These are phyloP conservation scores for Propithecus coquereli DNA, from an alignment of 2,113 vertebrate genomes.

Conservation along the genomic window DNA sequence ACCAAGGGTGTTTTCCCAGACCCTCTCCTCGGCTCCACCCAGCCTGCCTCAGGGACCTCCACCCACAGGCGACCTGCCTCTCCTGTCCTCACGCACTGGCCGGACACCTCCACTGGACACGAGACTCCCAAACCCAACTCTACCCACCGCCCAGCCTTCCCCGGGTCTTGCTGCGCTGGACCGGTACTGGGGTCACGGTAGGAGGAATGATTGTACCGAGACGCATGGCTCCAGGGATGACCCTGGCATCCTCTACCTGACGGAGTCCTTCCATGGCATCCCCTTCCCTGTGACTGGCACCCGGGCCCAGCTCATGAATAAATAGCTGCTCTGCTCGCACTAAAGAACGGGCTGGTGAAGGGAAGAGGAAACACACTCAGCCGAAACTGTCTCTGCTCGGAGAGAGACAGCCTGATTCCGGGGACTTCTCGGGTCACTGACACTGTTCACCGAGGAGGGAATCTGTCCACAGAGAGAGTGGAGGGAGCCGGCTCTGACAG, in stretches of 20 bases:
- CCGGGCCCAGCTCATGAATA: background rate
- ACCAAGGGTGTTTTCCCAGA: background rate
- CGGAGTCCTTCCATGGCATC: background rate
- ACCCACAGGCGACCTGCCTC: background rate
- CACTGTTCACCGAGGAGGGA: slow-evolving; percentile 61
- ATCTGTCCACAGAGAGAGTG: slow-evolving; percentile 64
- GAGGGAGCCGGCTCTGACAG: slow-evolving; percentile 72
- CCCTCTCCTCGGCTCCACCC: background rate
- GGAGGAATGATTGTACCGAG: background rate
- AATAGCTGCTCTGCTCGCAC: background rate
- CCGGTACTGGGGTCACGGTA: background rate
- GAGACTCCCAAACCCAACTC: background rate
- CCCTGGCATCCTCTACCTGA: background rate
- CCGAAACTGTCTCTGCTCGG: slow-evolving; percentile 1
- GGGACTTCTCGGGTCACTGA: slow-evolving; percentile 63
- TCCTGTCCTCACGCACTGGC: background rate
- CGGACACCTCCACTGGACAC: too few relatives aligned
- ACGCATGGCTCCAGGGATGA: rapidly evolving
- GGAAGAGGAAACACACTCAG: background rate
- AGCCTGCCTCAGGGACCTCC: background rate
- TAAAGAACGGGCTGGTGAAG: background rate
- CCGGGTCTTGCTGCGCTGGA: background rate
- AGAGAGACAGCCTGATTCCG: slow-evolving; percentile 39
- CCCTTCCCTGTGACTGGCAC: background rate
- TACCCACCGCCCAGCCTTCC: background rate